phyloP scores from a whole-genome alignment of 2,113 vertebrate species.

The Ciconia stormi region DNA sequence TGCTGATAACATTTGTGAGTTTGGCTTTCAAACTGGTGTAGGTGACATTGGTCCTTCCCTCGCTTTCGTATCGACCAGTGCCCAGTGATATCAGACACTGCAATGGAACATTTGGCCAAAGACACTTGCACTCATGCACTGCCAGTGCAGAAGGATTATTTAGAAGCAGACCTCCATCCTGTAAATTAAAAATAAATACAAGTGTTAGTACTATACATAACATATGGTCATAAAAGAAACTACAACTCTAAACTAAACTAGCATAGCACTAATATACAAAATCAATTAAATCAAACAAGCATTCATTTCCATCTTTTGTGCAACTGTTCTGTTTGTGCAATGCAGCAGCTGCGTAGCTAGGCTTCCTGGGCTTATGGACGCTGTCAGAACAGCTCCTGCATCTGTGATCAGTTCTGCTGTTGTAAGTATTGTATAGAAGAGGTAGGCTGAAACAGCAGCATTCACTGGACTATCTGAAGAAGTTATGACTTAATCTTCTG shows the following conservation, averaged over 20 bases:
- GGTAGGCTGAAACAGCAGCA: not conserved
- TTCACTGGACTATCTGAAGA: not conserved
- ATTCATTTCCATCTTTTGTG: not conserved
- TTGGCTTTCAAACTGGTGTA: slow-evolving; percentile 93
- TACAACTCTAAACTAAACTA: not conserved
- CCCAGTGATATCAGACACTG: slow-evolving; percentile 93
- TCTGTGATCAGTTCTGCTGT: not conserved
- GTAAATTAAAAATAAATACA: slow-evolving; percentile 14
- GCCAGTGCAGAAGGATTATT: slow-evolving; percentile 95
- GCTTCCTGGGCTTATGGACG: not conserved
- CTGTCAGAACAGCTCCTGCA: not conserved
- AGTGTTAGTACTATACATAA: not conserved
- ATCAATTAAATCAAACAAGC: not conserved
- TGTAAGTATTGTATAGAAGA: not conserved
- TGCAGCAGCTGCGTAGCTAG: not conserved
- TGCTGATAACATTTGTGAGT: slow-evolving; percentile 92
- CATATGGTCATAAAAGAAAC: not conserved
- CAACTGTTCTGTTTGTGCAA: not conserved
- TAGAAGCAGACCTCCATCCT: slow-evolving; percentile 95
- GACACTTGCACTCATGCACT: slow-evolving; percentile 90
- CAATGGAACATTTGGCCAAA: slow-evolving; percentile 89
- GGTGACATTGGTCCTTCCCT: slow-evolving; percentile 76
- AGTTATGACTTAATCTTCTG: not conserved
- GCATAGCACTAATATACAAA: not conserved
- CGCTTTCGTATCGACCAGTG: slow-evolving; percentile 85